Evolutionary conservation across 2,888 invertebrate species (phyloP), one percentile per base, ranked within the genome.

Genomic region (Pelosia muscerda): DNA sequence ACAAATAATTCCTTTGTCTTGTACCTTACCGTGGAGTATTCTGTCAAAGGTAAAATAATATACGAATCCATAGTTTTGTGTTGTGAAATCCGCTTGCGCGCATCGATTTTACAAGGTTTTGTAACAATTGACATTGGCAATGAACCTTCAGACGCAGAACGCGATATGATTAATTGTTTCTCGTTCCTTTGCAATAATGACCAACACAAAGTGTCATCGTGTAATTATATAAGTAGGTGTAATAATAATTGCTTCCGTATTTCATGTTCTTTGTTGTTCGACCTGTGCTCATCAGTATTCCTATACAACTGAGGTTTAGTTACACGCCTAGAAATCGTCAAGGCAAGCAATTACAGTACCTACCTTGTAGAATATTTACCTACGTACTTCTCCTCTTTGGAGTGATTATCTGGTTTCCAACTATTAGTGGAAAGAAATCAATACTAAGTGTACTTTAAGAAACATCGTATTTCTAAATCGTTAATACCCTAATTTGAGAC

Each of bases 51-150:
- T 38, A 38, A 38, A 38, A 15, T 15, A 15, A 28, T 28, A 28
- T 28, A 28, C 10, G 2, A 5, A 42, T 53, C 6, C 34, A 34
- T 34, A 34, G 34, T 4, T 34, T 1, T 54, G 54, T 13, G 9
- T 4, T 22, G 0, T 23, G 11, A 19, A 25, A 42, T n/a, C 22
- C n/a, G 23, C 15, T 62, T 63, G 58, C 57, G 53, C 38, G 53
- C 25, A 25, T 61, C n/a, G 22, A 58, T 54, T n/a, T 31, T 68
- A 25, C 22, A 60, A 23, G 49, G 25, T 67, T 63, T 58, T 58
- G 38, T 67, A 72, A 68, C 55, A 58, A 56, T 60, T 69, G 42
- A 34, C 65, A 75, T 68, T 77, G 69, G 59, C 78, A 78, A 69
- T 78, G 73, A 78, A 68, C 63, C 69, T 57, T 66, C 56, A 61